phyloP scores from a whole-genome alignment of 92 coral and sea anemone genomes.

The Meandrina meandrites region DNA sequence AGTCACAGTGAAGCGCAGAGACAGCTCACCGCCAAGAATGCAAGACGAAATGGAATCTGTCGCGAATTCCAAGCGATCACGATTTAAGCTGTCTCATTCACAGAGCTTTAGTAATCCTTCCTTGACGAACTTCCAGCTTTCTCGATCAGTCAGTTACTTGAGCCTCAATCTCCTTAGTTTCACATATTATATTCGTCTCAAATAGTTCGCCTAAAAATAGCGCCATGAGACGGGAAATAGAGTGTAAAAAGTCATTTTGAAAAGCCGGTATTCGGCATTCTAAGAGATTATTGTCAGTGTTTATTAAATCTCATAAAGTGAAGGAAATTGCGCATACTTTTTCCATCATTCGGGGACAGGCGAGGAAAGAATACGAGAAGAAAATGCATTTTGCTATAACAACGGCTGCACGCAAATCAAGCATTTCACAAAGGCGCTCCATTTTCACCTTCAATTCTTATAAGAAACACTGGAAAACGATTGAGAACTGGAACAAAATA shows the following conservation, averaged over 20 bases:
- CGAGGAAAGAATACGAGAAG: background rate
- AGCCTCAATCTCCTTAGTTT: conserved; percentile 36
- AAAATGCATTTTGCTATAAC: background rate
- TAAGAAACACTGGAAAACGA: background rate
- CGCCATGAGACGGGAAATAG: conserved; percentile 26
- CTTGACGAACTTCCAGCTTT: conserved; percentile 50
- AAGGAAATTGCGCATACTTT: conserved; percentile 21
- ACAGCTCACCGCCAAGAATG: conserved; percentile 42
- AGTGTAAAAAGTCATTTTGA: conserved; percentile 30
- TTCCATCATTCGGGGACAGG: conserved; percentile 5
- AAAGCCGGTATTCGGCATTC: conserved; percentile 36
- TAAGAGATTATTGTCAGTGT: conserved; percentile 5
- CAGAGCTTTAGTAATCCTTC: conserved; percentile 48
- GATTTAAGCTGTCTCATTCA: conserved; percentile 40
- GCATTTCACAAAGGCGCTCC: conserved; percentile 11
- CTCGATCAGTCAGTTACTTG: conserved; percentile 28
- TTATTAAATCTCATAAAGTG: conserved; percentile 27
- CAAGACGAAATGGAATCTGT: conserved; percentile 37
- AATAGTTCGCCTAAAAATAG: conserved; percentile 33
- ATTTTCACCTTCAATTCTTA: background rate
- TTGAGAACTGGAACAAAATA: conserved; percentile 1
- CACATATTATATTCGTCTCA: conserved; percentile 22
- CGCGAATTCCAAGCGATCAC: conserved; percentile 55
- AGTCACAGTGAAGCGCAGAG: conserved; percentile 13
- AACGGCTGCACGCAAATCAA: conserved; percentile 23